Base-by-base conservation (phyloP, 2,888 invertebrate genomes). In the Andrena haemorrhoa region DNA sequence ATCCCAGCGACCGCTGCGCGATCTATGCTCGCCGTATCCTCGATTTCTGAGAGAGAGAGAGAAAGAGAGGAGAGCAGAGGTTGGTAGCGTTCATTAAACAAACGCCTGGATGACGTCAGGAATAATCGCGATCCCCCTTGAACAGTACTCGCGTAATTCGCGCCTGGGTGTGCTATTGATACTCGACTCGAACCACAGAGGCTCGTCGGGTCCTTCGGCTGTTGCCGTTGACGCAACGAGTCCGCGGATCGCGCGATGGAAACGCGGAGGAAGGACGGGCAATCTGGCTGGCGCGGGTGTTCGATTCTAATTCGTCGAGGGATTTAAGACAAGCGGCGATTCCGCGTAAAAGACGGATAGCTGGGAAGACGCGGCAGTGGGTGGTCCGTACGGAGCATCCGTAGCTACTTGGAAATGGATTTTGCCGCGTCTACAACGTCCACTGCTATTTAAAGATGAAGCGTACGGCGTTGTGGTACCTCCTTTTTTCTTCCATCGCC, bases 391-490 rank as follows among this genome's bases (percentile, higher is more conserved):
- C 80, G 74, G 64, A 77, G 73, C 81, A 83, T 79, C 78, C 79
- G 80, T 72, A 79, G 86, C 87, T 88, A 88, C 88, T 89, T 87
- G 88, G 88, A 88, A 88, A 88, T 89, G 89, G 84, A 88, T 88
- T 88, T 89, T 71, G 84, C 87, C 79, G 84, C 84, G 81, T 83
- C 83, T 76, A 79, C 87, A 79, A 81, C 83, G 84, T 80, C 83
- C 85, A 83, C 61, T 77, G 88, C 88, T 88, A 88, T 88, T 88
- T 88, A 87, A 89, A 88, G 88, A 88, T 82, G 84, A 86, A 79
- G 73, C 79, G 66, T 84, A 83, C 82, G 72, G 68, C 80, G 78
- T 72, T 56, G 58, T 75, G 61, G 75, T 72, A 63, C 80, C 72
- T 58, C 79, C 60, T 81, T 84, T 85, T 86, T 84, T 84, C 83